Evolutionary conservation across 1,140 invertebrate species (phyloP), one percentile per base, ranked within the genome.

Genomic region (Asbolus verrucosus): DNA sequence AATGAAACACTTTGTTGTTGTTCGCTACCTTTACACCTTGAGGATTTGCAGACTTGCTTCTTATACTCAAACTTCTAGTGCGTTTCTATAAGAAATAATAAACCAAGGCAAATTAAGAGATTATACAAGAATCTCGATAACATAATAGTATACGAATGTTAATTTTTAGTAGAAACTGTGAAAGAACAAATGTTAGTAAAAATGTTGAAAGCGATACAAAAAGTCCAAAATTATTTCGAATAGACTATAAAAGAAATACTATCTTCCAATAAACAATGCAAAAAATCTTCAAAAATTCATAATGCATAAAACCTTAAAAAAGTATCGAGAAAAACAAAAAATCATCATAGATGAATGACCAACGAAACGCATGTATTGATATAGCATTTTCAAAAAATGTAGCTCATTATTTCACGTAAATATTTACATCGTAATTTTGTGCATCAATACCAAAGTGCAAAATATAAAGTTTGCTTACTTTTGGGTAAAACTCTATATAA

Each of bases 1-100:
- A 54, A 54, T 24, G 46, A 54, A 27, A 54, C 46, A 54, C 46
- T 54, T 46, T 43, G 16, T 65, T 46, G 60, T 54, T 43, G 71
- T 71, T 74, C 27, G 75, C 79, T 87, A 87, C 85, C 85, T 87
- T 87, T 77, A 83, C 82, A 81, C 84, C 84, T 79, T 83, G 85
- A 76, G 83, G 85, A 77, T 81, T 84, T 78, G 79, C 80, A 74
- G 83, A 76, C 82, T 84, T 86, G 82, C 82, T 84, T 81, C 83
- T 82, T 79, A 87, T 82, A 81, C 85, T 87, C 82, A 86, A 82
- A 78, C 82, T 85, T 80, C 84, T 83, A 81, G 82, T 82, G 62
- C 81, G 82, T 76, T 83, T 85, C 82, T 85, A 85, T 83, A 86
- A 86, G 80, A 84, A 83, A 83, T 82, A 79, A 66, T 46, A 66